These are phyloP conservation scores for Alexandromys fortis DNA, from an alignment of 2,113 vertebrate genomes.

Conservation along the genomic window DNA sequence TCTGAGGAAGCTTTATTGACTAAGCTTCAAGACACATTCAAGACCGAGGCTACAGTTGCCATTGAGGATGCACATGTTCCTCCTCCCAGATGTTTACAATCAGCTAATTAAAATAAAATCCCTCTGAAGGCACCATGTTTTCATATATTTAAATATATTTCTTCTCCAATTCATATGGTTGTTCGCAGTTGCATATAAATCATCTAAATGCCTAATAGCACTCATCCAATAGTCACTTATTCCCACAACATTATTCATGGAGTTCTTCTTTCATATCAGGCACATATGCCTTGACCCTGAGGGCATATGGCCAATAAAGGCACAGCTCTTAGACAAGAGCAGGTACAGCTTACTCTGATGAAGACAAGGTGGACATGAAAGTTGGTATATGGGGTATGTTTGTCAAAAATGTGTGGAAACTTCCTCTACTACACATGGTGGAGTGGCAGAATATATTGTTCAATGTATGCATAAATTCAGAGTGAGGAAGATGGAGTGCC, in stretches of 20 bases:
- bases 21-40: not conserved
- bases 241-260: not conserved
- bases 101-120: not conserved
- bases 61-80: not conserved
- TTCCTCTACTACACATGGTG: not conserved
- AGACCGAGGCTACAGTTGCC: not conserved
- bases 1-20: not conserved
- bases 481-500: not conserved
- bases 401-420: not conserved
- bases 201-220: conserved; percentile 6
- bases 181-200: not conserved
- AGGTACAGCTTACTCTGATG: not conserved
- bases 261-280: not conserved
- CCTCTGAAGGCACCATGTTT: not conserved
- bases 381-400: not conserved
- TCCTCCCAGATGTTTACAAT: not conserved
- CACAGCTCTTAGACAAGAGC: not conserved
- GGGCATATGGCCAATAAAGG: not conserved
- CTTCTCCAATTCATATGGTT: not conserved
- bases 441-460: not conserved
- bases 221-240: not conserved
- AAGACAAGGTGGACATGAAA: not conserved
- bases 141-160: not conserved
- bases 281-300: not conserved
- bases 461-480: not conserved